A percentile compares a stretch with the other conserved stretches of the same genome.
Conservation (phyloP, 2,888 invertebrate genomes). For the Drosophila ezoana region DNA sequence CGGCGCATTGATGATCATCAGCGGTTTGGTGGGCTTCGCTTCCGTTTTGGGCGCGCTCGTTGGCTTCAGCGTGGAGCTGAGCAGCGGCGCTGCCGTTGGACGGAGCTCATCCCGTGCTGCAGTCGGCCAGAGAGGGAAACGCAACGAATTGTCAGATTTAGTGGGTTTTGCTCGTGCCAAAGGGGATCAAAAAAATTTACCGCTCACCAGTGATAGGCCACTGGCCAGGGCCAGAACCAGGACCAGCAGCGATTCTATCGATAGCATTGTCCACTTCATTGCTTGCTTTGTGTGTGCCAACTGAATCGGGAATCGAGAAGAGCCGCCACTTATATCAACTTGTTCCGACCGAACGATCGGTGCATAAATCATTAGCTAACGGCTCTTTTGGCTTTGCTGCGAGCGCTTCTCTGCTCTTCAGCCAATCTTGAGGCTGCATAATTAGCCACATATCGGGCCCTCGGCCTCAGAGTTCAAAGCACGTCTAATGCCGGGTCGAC, state of each 20-base stretch:
- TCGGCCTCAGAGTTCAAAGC: constrained; percentile 65
- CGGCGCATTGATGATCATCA: constrained; percentile 70
- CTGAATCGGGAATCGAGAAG: constrained; percentile 42
- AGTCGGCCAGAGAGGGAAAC: background rate
- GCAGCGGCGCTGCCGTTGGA: constrained; percentile 59
- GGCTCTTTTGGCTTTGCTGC: constrained; percentile 33
- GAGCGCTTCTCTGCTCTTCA: background rate
- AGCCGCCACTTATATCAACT: constrained; percentile 72
- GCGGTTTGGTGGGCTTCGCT: constrained; percentile 54
- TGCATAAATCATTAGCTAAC: constrained; percentile 71
- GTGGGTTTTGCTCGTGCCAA: background rate
- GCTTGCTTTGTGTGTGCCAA: constrained; percentile 37
- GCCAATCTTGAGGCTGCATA: constrained; percentile 41
- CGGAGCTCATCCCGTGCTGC: constrained; percentile 44
- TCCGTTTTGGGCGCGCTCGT: constrained; percentile 49
- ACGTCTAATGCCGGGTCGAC: constrained; percentile 51
- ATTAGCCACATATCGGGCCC: constrained; percentile 33
- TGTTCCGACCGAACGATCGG: constrained; percentile 13
- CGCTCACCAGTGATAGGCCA: constrained; percentile 77
- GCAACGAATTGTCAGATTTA: constrained; percentile 3
- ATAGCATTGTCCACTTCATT: constrained; percentile 42
- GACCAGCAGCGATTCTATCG: constrained; percentile 39
- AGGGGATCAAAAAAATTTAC: constrained; percentile 72
- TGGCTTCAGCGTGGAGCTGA: constrained; percentile 64
- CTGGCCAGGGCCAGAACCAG: constrained; percentile 65